phyloP scores from a whole-genome alignment of 2,888 invertebrate species.

The Smittia aterrima region DNA sequence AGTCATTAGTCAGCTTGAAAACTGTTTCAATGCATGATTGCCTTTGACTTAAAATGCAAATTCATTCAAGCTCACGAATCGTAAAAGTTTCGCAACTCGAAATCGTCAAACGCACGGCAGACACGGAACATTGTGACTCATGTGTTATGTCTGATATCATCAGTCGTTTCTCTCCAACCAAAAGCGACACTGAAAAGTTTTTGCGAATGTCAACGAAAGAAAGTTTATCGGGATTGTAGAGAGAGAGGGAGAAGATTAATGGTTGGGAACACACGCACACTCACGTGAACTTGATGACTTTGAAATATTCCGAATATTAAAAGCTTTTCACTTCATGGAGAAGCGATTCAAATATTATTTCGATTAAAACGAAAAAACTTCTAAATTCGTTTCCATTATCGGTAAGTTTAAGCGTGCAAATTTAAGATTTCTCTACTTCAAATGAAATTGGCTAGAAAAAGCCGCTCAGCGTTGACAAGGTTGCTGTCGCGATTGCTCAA shows the following conservation, averaged over 20 bases:
- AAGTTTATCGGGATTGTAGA: slow-evolving; percentile 9
- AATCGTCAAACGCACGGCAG: background rate
- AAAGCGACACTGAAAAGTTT: background rate
- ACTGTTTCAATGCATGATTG: background rate
- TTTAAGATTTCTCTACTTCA: too few relatives aligned
- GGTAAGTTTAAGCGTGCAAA: too few relatives aligned
- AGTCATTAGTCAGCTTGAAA: background rate
- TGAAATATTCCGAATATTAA: background rate
- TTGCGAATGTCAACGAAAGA: background rate
- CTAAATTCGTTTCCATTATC: too few relatives aligned
- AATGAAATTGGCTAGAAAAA: too few relatives aligned
- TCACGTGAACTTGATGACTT: background rate
- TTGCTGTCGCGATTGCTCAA: background rate
- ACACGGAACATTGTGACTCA: background rate
- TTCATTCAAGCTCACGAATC: background rate
- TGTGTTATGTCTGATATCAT: background rate
- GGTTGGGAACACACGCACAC: background rate
- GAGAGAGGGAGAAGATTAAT: slow-evolving; percentile 1
- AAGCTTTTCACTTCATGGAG: background rate
- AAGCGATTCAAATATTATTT: background rate
- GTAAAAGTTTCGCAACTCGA: background rate
- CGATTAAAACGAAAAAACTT: background rate
- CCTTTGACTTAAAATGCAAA: background rate
- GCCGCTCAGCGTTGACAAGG: too few relatives aligned
- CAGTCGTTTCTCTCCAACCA: background rate